A percentile compares a stretch with the other conserved stretches of the same genome.
These are phyloP conservation scores for Ceyx margarethae DNA, from an alignment of 2,113 vertebrate species.

Conservation along the genomic window DNA sequence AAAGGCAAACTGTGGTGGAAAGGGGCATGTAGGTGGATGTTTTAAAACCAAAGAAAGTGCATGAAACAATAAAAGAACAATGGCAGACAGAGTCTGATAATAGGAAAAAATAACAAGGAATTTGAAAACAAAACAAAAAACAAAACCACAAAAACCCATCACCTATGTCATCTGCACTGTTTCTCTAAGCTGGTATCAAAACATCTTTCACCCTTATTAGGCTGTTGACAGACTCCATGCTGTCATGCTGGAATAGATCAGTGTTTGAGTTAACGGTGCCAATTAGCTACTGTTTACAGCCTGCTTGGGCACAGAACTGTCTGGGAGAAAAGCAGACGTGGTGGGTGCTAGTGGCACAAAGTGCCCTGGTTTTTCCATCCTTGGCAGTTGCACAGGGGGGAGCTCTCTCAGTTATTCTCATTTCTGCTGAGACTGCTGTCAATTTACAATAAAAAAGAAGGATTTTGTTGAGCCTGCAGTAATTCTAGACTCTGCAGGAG, in stretches of 20 bases:
- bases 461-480: neutral
- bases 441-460: neutral
- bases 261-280: neutral
- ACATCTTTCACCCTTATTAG: neutral
- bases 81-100: neutral
- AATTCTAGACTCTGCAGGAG: neutral
- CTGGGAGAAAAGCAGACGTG: neutral
- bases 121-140: neutral
- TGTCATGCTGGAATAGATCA: neutral
- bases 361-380: neutral
- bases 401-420: neutral
- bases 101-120: fast-evolving
- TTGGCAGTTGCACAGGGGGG: neutral
- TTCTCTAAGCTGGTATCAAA: neutral
- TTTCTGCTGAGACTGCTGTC: neutral
- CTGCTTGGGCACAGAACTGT: neutral
- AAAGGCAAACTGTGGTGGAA: neutral
- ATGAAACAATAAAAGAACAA: neutral
- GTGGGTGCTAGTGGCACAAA: neutral
- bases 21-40: neutral
- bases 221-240: neutral
- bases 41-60: neutral
- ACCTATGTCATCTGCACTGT: neutral
- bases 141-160: neutral
- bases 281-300: slow-evolving; percentile 12